Conservation (phyloP, 2,797 vertebrate species). For the Chelon auratus region DNA sequence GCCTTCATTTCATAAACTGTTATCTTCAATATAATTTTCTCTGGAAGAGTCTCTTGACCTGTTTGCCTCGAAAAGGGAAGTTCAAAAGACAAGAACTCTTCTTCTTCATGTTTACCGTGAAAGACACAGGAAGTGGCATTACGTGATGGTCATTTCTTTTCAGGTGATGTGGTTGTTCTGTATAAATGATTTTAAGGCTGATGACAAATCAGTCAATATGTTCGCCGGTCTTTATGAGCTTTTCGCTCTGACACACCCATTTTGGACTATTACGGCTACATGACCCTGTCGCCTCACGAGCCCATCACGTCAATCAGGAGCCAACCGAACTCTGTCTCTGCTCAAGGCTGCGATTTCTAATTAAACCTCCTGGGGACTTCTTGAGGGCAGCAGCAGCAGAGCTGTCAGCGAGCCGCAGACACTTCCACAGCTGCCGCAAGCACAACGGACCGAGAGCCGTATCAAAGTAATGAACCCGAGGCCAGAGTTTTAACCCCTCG, state of each 20-base stretch:
- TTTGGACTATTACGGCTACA: background rate
- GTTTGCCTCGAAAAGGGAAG: slow-evolving; percentile 15
- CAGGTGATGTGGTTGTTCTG: too few relatives aligned
- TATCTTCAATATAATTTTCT: slow-evolving; percentile 5
- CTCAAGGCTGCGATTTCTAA: slow-evolving; percentile 66
- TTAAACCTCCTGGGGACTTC: slow-evolving; percentile 71
- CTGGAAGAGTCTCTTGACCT: background rate
- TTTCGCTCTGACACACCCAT: background rate
- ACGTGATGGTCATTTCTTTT: too few relatives aligned
- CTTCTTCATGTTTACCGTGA: too few relatives aligned
- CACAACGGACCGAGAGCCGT: slow-evolving; percentile 34
- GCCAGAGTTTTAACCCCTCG: slow-evolving; percentile 64
- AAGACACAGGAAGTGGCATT: too few relatives aligned
- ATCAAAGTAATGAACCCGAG: slow-evolving; percentile 69
- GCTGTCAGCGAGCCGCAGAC: slow-evolving; percentile 62
- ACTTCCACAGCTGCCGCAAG: slow-evolving; percentile 48
- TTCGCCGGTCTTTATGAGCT: background rate
- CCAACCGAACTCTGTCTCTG: slow-evolving; percentile 18
- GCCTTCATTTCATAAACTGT: slow-evolving; percentile 9
- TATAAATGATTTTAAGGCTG: too few relatives aligned
- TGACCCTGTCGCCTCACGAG: slow-evolving; percentile 29
- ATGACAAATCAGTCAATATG: background rate
- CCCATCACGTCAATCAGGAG: slow-evolving; percentile 2
- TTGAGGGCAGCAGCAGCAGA: slow-evolving; percentile 49
- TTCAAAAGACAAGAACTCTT: background rate